A percentile compares a stretch with the other conserved stretches of the same genome.
Conservation (phyloP, 2,797 vertebrate species). For the Rhabdomys pumilio region DNA sequence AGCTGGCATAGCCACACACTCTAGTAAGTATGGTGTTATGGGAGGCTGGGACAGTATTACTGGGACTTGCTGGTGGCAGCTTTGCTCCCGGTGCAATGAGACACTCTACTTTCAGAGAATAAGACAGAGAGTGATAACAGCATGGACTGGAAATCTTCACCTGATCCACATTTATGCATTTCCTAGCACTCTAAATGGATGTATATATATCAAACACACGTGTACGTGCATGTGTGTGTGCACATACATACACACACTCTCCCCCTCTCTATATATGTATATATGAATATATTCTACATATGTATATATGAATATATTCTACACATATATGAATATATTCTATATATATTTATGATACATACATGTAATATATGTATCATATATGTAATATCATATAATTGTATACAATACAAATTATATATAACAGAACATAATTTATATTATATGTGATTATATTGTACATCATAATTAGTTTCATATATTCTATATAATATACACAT, state of each 20-base stretch:
- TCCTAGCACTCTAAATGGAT: neutral
- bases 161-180: neutral
- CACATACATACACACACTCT: neutral
- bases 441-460: too few relatives aligned
- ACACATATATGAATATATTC: too few relatives aligned
- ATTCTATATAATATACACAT: neutral
- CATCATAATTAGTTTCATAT: neutral
- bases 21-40: neutral
- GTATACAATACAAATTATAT: neutral
- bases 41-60: neutral
- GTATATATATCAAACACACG: neutral
- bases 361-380: too few relatives aligned
- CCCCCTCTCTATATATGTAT: too few relatives aligned
- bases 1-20: neutral
- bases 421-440: neutral
- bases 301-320: too few relatives aligned
- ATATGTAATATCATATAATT: too few relatives aligned
- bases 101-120: neutral
- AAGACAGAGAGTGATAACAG: neutral
- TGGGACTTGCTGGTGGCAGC: neutral
- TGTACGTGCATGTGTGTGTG: fast-evolving
- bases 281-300: neutral
- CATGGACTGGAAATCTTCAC: neutral
- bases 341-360: too few relatives aligned
- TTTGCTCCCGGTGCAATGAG: neutral